These are phyloP conservation scores for Whitmania pigra DNA, from an alignment of 1,140 invertebrate genomes.

Conservation along the genomic window DNA sequence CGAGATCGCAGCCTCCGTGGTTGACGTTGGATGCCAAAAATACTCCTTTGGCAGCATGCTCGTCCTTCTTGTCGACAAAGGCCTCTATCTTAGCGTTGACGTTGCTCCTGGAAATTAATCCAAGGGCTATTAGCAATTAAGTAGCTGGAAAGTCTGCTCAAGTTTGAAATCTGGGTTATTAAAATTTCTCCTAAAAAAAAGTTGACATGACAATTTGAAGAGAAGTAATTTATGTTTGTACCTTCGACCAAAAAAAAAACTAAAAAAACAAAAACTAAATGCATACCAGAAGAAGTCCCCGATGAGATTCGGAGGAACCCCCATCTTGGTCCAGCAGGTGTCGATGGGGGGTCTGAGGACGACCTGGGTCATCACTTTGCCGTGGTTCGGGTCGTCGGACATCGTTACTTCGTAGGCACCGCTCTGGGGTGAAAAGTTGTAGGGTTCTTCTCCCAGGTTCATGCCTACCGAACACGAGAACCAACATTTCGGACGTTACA, in stretches of 20 bases:
- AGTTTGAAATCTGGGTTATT: too few species aligned
- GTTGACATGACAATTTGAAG: too few species aligned
- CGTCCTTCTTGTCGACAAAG: neutral
- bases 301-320: neutral
- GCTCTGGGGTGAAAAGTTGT: constrained; percentile 12
- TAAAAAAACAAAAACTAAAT: too few species aligned
- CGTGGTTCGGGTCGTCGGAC: neutral
- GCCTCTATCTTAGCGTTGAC: neutral
- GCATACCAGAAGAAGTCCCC: neutral
- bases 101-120: neutral
- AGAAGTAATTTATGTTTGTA: too few species aligned
- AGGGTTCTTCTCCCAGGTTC: constrained; percentile 2
- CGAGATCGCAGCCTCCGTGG: neutral
- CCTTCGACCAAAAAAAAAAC: too few species aligned
- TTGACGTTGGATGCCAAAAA: constrained; percentile 8
- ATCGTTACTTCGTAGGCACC: constrained; percentile 15
- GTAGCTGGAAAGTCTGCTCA: too few species aligned
- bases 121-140: too few species aligned
- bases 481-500: too few species aligned
- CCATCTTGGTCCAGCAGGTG: constrained; percentile 15
- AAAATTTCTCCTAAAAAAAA: too few species aligned
- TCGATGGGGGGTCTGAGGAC: constrained; percentile 20
- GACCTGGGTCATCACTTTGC: constrained; percentile 17
- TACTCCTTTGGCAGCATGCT: neutral
- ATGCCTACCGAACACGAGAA: neutral